phyloP scores from a whole-genome alignment of 2,888 invertebrate genomes.

The Cordilura impudica region DNA sequence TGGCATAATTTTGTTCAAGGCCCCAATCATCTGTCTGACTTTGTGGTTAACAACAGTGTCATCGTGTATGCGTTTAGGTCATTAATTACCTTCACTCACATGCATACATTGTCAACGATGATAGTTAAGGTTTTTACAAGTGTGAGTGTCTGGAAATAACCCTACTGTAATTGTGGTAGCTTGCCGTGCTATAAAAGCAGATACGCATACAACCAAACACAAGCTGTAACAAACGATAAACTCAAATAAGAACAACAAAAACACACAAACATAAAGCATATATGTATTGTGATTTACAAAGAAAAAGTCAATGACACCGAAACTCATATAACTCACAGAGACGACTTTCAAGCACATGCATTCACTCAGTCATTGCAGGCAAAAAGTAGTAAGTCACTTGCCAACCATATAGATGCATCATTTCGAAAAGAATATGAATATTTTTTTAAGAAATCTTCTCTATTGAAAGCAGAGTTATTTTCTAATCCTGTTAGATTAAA shows the following conservation, averaged over 20 bases:
- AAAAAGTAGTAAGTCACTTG: background rate
- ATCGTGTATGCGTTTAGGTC: slow-evolving; percentile 58
- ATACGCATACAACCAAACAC: background rate
- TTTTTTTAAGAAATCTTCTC: background rate
- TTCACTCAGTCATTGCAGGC: background rate
- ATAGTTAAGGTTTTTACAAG: slow-evolving; percentile 9
- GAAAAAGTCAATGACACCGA: background rate
- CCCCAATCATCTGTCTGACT: slow-evolving; percentile 56
- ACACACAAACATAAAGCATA: background rate
- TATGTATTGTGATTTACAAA: background rate
- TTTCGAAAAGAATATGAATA: background rate
- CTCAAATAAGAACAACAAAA: background rate
- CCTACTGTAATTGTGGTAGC: too few relatives aligned
- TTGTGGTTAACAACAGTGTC: slow-evolving; percentile 55
- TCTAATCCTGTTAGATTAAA: background rate
- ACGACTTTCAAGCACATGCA: background rate
- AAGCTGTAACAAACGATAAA: background rate
- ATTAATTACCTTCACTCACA: slow-evolving; percentile 62
- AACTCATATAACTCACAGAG: background rate
- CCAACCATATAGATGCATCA: background rate
- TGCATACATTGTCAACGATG: slow-evolving; percentile 50
- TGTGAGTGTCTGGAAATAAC: too few relatives aligned
- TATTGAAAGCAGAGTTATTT: background rate
- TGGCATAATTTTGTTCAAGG: background rate
- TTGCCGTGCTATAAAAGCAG: background rate